Conservation (phyloP, 2,113 vertebrate genomes). For the Otis tarda region DNA sequence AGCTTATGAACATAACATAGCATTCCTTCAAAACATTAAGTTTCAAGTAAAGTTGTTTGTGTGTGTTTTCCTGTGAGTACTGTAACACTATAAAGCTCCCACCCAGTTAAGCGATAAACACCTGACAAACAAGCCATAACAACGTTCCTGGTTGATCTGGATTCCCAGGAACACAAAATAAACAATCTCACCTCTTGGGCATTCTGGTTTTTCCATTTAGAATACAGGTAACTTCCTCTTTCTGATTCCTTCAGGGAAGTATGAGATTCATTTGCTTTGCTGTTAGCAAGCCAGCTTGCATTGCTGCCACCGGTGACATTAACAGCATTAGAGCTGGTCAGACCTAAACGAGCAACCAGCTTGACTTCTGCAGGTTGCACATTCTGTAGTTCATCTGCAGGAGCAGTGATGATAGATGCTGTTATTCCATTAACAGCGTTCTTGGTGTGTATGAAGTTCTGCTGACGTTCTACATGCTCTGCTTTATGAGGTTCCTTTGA, state of each 20-base stretch:
- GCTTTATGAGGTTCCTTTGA: constrained; percentile 64
- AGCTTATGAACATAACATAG: not conserved
- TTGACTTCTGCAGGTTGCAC: constrained; percentile 55
- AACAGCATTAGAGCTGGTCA: not conserved
- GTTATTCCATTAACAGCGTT: constrained; percentile 52
- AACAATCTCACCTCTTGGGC: constrained; percentile 72
- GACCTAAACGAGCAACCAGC: not conserved
- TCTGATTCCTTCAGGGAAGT: constrained; percentile 16
- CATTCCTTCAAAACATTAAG: not conserved
- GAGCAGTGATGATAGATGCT: not conserved
- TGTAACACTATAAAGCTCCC: not conserved
- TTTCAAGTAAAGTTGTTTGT: not conserved
- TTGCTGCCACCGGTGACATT: constrained; percentile 51
- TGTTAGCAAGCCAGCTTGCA: not conserved
- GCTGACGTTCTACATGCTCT: constrained; percentile 50
- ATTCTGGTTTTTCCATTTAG: constrained; percentile 66
- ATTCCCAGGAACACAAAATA: not conserved
- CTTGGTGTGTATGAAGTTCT: constrained; percentile 68
- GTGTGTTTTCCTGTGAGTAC: rapidly evolving
- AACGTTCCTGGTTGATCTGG: not conserved
- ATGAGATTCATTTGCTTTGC: constrained; percentile 58
- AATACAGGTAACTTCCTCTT: constrained; percentile 65
- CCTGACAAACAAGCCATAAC: not conserved
- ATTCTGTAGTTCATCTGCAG: constrained; percentile 54
- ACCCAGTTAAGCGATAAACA: not conserved